A percentile compares a stretch with the other conserved stretches of the same genome.
These are phyloP conservation scores for Caenorhabditis sp. DNA, from an alignment of 2,888 invertebrate genomes.

Conservation along the genomic window DNA sequence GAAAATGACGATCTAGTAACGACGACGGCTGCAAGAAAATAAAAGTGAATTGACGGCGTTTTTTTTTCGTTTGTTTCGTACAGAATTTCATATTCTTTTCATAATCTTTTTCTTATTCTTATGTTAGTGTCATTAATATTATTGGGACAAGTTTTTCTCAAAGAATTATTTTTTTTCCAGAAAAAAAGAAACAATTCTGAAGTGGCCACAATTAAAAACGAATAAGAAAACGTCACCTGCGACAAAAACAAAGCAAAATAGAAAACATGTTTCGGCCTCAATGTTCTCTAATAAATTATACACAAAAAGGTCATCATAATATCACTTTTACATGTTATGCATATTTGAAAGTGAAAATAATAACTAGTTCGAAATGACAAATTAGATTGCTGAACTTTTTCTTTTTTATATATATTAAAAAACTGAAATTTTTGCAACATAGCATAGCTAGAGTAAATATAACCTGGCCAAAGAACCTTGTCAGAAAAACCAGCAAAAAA, in stretches of 20 bases:
- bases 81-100: background rate
- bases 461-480: background rate
- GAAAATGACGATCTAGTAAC: constrained; percentile 15
- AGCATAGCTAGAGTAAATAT: background rate
- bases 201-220: background rate
- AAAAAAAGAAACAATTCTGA: background rate
- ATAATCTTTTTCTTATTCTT: no score
- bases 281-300: background rate
- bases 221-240: background rate
- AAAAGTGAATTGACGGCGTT: background rate
- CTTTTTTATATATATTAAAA: background rate
- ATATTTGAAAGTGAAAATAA: background rate
- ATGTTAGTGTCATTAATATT: no score
- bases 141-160: no score
- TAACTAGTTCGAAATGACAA: background rate
- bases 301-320: background rate
- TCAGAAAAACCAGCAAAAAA: background rate
- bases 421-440: no score
- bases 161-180: background rate
- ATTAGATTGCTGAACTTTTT: background rate
- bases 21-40: constrained; percentile 31
- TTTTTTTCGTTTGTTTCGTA: background rate
- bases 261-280: background rate
- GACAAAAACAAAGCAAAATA: background rate
- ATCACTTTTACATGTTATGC: background rate